Evolutionary conservation across 92 coral and sea anemone species (phyloP).

Genomic region (Muricea muricata): DNA sequence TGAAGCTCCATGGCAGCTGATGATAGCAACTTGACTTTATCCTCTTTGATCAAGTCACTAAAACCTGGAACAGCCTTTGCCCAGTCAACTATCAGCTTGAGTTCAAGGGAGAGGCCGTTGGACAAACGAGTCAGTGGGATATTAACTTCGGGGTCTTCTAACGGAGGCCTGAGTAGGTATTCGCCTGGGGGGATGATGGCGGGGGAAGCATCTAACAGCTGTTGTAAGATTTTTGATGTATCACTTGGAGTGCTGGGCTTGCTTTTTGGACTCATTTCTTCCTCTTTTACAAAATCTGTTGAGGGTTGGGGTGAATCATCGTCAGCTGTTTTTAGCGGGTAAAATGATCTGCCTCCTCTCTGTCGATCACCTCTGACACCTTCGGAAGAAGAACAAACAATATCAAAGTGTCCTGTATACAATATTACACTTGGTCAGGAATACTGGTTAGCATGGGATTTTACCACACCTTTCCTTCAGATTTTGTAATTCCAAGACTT

Average conservation of each 20-base stretch:
- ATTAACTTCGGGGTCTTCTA: constrained; percentile 56
- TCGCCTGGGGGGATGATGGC: constrained; percentile 91
- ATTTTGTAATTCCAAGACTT: too few species aligned
- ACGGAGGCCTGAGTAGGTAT: constrained; percentile 50
- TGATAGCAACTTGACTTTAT: constrained; percentile 81
- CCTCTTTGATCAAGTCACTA: constrained; percentile 68
- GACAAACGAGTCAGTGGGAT: constrained; percentile 78
- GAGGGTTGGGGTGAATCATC: not conserved
- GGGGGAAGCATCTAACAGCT: constrained; percentile 81
- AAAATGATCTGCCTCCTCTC: constrained; percentile 96
- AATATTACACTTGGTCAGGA: too few species aligned
- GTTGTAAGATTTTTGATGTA: constrained; percentile 57
- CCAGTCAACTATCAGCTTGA: constrained; percentile 93
- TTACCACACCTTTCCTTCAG: too few species aligned
- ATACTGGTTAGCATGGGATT: too few species aligned
- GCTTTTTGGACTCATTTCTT: constrained; percentile 8
- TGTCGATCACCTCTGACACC: constrained; percentile 92
- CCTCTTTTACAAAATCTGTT: not conserved
- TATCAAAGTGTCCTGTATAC: too few species aligned
- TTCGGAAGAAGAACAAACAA: constrained; percentile 29
- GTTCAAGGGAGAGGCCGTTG: constrained; percentile 86
- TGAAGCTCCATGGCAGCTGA: constrained; percentile 95
- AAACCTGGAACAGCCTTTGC: constrained; percentile 94
- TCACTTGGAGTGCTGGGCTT: not conserved
- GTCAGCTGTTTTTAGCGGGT: constrained; percentile 73